Evolutionary conservation across 2,888 invertebrate genomes (phyloP), one percentile per base, ranked within the genome.

Genomic region (Sisyra nigra): DNA sequence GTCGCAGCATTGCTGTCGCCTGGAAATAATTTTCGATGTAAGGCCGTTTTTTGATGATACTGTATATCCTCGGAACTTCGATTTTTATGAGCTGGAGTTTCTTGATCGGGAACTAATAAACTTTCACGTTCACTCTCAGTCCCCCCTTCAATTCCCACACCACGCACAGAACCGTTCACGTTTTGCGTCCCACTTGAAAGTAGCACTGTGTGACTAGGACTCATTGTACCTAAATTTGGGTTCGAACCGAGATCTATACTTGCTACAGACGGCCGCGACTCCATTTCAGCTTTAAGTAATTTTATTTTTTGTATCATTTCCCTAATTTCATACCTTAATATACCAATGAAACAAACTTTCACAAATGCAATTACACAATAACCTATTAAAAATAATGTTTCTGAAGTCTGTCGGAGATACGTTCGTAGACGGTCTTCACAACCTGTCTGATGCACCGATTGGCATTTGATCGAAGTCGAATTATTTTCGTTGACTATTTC

Each of bases 271-370:
- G 68, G 68, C 2, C 67, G 66, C 34, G 68, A 66, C 38, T 74
- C 72, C 49, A 73, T 60, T 56, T 82, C 81, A 46, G 72, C 75
- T 54, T 75, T 75, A 48, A 88, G 67, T 58, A 88, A 73, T 56
- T 80, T 77, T 59, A 88, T 88, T 67, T 88, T 88, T 61, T 87
- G 85, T 57, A 88, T 86, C 88, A 88, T 88, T 63, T 88, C 88
- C 51, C 81, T 75, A 57, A 87, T 86, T 68, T 87, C 86, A 67
- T 84, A 84, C 47, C 85, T 75, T 53, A 87, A 71, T 53, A 87
- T 85, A 48, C 84, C 86, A 50, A 87, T 76, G 71, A 88, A 88
- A 70, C 86, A 85, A 63, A 87, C 69, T 66, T 88, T 88, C 53
- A 87, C 71, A 67, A 88, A 88, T 54, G 87, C 83, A 54, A 88